These are phyloP conservation scores for Gryon sp. DNA, from an alignment of 1,140 invertebrate genomes.

Conservation along the genomic window DNA sequence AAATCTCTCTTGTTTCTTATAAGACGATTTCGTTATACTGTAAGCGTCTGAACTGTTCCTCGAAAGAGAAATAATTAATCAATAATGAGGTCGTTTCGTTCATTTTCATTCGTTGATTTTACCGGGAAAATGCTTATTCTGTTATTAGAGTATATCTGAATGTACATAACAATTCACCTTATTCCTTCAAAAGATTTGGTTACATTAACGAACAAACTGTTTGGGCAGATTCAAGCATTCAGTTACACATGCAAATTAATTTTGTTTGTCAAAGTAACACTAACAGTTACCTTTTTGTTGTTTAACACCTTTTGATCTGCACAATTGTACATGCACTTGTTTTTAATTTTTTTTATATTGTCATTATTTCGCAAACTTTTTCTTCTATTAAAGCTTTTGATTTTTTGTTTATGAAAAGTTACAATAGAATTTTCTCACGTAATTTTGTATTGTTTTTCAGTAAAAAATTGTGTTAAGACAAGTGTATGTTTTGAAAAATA, in stretches of 20 bases:
- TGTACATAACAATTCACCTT: slow-evolving; percentile 38
- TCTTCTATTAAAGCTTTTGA: background rate
- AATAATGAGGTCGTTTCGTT: slow-evolving; percentile 12
- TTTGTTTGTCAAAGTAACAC: slow-evolving; percentile 27
- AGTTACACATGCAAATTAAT: slow-evolving; percentile 39
- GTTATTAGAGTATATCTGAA: slow-evolving; percentile 17
- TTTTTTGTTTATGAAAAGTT: too few species aligned
- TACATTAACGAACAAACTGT: slow-evolving; percentile 35
- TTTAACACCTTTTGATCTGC: background rate
- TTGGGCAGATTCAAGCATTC: slow-evolving; percentile 18
- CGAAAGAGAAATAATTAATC: slow-evolving; percentile 16
- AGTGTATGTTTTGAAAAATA: too few species aligned
- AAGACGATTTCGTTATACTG: background rate
- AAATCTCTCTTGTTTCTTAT: too few species aligned
- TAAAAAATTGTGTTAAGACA: too few species aligned
- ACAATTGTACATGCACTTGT: too few species aligned
- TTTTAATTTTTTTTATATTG: too few species aligned
- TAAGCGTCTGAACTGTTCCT: background rate
- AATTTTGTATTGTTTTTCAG: too few species aligned
- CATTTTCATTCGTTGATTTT: slow-evolving; percentile 11
- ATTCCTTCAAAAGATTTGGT: slow-evolving; percentile 38
- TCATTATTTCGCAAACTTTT: too few species aligned
- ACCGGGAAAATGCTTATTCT: background rate
- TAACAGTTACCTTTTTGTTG: slow-evolving; percentile 11
- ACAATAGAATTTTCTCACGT: too few species aligned